Evolutionary conservation across 2,888 invertebrate genomes (phyloP).

Genomic region (Dugesia japonica): DNA sequence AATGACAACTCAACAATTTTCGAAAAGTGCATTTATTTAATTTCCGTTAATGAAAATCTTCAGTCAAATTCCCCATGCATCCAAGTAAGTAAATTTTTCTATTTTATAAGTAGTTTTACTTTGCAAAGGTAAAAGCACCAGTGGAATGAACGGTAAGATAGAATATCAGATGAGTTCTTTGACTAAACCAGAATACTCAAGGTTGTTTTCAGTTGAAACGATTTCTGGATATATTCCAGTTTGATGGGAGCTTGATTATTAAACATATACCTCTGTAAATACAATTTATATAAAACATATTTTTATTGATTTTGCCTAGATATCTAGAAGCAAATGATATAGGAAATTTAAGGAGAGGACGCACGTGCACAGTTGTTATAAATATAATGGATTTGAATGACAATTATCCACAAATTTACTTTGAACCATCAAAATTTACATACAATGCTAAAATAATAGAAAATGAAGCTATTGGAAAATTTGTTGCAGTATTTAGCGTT

Average conservation of each 20-base stretch:
- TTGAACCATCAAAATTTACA: conserved; percentile 28
- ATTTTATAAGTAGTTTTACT: neutral
- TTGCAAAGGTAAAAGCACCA: conserved; percentile 23
- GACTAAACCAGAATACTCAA: conserved; percentile 25
- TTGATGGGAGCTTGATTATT: conserved; percentile 30
- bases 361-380: neutral
- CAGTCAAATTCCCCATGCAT: conserved; percentile 20
- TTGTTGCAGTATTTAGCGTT: conserved; percentile 42
- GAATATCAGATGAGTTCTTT: conserved; percentile 28
- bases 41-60: conserved; percentile 21
- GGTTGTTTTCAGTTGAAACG: conserved; percentile 27
- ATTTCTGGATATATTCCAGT: conserved; percentile 27
- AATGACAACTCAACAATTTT: conserved; percentile 31
- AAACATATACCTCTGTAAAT: conserved; percentile 23
- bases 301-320: neutral
- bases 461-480: conserved; percentile 39
- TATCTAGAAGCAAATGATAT: conserved; percentile 25
- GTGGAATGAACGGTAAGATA: conserved; percentile 26
- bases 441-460: conserved; percentile 37
- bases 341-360: neutral
- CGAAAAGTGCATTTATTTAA: conserved; percentile 20
- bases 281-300: neutral
- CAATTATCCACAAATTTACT: conserved; percentile 10
- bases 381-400: conserved; percentile 22
- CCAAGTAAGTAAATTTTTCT: conserved; percentile 24